Evolutionary conservation across 2,888 invertebrate species (phyloP).

Genomic region (Mythimna ferrago): DNA sequence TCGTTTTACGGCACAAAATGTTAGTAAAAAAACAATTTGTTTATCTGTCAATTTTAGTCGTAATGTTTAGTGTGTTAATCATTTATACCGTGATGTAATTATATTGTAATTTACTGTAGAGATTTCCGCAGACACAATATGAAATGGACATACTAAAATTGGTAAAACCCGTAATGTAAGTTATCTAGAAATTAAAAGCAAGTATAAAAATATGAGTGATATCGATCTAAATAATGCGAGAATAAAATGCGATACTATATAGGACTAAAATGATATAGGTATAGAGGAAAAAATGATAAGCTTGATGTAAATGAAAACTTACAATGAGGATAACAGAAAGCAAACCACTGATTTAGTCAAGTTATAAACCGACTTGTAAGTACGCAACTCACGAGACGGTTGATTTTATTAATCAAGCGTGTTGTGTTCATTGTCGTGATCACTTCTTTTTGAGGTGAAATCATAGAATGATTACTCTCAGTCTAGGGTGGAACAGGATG

Average conservation of each 20-base stretch:
- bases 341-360: not conserved
- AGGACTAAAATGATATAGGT: not conserved
- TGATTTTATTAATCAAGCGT: no score
- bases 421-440: no score
- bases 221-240: not conserved
- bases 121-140: conserved; percentile 60
- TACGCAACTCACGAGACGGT: not conserved
- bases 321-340: no score
- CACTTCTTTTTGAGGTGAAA: not conserved
- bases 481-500: no score
- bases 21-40: conserved; percentile 85
- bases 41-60: conserved; percentile 89
- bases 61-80: conserved; percentile 81
- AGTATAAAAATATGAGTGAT: not conserved
- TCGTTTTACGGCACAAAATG: conserved; percentile 90
- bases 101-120: conserved; percentile 64
- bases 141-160: not conserved
- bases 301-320: not conserved
- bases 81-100: conserved; percentile 81
- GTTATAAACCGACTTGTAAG: not conserved
- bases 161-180: not conserved
- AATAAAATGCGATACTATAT: not conserved
- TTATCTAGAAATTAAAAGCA: not conserved
- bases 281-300: no score
- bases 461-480: no score